These are phyloP conservation scores for Pimephales promelas DNA, from an alignment of 2,113 vertebrate genomes.

Conservation along the genomic window DNA sequence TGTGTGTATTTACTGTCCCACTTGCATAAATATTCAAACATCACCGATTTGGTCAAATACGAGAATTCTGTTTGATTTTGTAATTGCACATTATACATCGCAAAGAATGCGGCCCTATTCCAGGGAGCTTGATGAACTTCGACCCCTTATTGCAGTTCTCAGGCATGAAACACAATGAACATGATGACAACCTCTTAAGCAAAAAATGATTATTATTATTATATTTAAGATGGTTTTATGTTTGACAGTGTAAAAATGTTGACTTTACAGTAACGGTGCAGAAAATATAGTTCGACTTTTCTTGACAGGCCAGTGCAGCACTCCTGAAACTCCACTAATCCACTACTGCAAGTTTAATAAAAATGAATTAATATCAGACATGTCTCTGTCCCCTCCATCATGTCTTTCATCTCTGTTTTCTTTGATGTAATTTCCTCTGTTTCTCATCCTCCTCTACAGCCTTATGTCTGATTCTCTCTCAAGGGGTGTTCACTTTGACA, in stretches of 20 bases:
- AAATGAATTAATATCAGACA: neutral
- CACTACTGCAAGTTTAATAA: neutral
- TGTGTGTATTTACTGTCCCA: slow-evolving; percentile 46
- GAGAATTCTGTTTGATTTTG: slow-evolving; percentile 49
- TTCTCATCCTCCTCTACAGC: slow-evolving; percentile 7
- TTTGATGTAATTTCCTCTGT: slow-evolving; percentile 13
- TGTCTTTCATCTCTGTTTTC: neutral
- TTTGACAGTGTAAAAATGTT: neutral
- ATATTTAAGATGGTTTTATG: neutral
- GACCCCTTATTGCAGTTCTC: neutral
- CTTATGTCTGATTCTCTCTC: neutral
- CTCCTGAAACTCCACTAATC: neutral
- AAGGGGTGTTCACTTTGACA: neutral
- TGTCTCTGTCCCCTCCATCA: neutral
- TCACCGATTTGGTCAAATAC: slow-evolving; percentile 11
- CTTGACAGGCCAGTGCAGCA: neutral
- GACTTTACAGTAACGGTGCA: neutral
- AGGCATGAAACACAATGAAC: neutral
- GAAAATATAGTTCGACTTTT: neutral
- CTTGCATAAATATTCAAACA: slow-evolving; percentile 45
- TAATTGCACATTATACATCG: neutral
- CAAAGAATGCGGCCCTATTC: slow-evolving; percentile 9
- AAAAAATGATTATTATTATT: neutral
- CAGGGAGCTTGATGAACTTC: slow-evolving; percentile 31
- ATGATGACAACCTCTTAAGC: neutral